Evolutionary conservation across 2,888 invertebrate genomes (phyloP), one percentile per base, ranked within the genome.

Genomic region (Chrysina gloriosa): DNA sequence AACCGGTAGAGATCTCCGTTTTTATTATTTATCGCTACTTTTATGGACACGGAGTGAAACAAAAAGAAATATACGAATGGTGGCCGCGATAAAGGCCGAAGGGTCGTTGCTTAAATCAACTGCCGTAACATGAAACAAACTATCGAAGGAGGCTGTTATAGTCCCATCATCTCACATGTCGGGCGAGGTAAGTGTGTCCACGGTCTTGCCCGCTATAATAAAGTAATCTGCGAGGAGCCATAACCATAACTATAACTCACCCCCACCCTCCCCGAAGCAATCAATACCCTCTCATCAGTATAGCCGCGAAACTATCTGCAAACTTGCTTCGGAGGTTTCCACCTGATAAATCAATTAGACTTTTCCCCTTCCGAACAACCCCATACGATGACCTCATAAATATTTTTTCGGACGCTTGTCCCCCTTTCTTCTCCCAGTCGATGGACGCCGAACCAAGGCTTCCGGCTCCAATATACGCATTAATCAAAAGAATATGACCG

Each of bases 231-330:
- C 77, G 78, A 76, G 73, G 71, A 75, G 80, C 80, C 75, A 82
- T 83, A 82, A 82, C 81, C 82, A 82, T 82, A 82, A 82, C 82
- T 81, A 82, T 82, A 83, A 82, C 79, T 83, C 82, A 82, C 78
- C 79, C 77, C 79, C 78, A 77, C 64, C 72, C 72, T 76, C 78
- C 77, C 73, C 66, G 54, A 47, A 36, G 65, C 64, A 67, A 72
- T 70, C 70, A 68, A 71, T 75, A 76, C 74, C 71, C 74, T 75
- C 75, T 76, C 74, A 76, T 74, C 77, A 76, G 74, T 72, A 70
- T 71, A 72, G 73, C 73, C 27, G 73, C 75, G 74, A 75, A 75
- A 77, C 73, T 75, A 76, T 75, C 77, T 76, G 76, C 74, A 74
- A 76, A 78, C 74, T 76, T 76, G 72, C 75, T 74, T 74, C 73